Conservation (phyloP, 30 jellyfish, hydroid and myxozoan species). For the Calvadosia cruxmelitensis region DNA sequence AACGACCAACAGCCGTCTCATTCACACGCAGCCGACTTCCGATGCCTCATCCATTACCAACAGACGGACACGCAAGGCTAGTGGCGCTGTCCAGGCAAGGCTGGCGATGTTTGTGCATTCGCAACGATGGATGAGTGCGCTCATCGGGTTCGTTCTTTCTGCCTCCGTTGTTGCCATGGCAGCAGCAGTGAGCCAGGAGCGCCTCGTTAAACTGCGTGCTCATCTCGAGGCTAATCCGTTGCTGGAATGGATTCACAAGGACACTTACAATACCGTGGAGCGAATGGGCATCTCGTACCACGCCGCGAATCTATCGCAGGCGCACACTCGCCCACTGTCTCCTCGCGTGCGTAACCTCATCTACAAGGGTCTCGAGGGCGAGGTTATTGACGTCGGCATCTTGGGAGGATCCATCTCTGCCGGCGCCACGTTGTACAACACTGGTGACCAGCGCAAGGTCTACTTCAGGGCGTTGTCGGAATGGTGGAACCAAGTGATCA, state of each 20-base stretch:
- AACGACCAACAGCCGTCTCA: no score
- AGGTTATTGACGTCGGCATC: conserved; percentile 43
- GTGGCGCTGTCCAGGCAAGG: no score
- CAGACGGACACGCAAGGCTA: no score
- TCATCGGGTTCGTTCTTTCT: no score
- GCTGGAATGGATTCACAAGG: conserved; percentile 70
- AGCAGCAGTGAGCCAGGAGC: conserved; percentile 1
- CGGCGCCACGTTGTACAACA: conserved; percentile 79
- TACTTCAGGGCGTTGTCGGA: conserved; percentile 58
- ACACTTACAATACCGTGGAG: conserved; percentile 34
- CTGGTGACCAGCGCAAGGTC: conserved; percentile 33
- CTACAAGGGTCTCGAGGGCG: conserved; percentile 61
- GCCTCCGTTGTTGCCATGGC: not conserved
- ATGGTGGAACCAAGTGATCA: conserved; percentile 77
- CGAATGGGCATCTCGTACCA: conserved; percentile 29
- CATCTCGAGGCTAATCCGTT: conserved; percentile 55
- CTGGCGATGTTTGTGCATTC: no score
- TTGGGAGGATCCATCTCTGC: conserved; percentile 94
- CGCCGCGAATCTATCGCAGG: conserved; percentile 51
- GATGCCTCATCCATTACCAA: no score
- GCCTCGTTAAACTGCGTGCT: conserved; percentile 41
- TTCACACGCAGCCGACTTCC: no score
- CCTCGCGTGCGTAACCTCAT: conserved; percentile 40
- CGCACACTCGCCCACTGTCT: conserved; percentile 37
- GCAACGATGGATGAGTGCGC: no score